phyloP scores from a whole-genome alignment of 2,113 vertebrate genomes.

The Gadus macrocephalus region DNA sequence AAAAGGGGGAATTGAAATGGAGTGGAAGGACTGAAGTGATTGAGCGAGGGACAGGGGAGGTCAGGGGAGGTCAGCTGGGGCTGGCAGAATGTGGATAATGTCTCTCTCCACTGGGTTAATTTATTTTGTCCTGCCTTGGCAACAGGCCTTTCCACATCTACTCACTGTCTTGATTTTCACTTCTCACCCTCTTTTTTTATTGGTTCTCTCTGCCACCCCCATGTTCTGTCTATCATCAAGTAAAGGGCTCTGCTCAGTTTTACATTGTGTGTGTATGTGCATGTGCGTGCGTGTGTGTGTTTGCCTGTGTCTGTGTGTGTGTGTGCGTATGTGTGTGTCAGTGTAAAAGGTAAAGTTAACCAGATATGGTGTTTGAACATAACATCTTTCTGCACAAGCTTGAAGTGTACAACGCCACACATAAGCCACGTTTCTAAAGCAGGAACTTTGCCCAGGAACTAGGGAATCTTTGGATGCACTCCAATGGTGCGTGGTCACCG shows the following conservation, averaged over 20 bases:
- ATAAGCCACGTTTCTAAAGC: no score
- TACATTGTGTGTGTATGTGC: not conserved
- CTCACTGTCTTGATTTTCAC: not conserved
- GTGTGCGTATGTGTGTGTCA: conserved; percentile 10
- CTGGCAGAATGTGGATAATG: conserved; percentile 39
- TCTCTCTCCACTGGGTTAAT: conserved; percentile 11
- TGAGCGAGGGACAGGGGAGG: not conserved
- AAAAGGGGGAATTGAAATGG: not conserved
- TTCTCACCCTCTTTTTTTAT: not conserved
- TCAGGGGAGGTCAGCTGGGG: conserved; percentile 15
- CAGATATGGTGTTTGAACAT: no score
- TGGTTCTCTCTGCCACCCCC: not conserved
- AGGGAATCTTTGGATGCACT: no score
- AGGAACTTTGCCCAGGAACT: no score
- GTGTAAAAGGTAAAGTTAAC: not conserved
- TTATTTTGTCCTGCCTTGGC: not conserved
- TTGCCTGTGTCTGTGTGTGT: conserved; percentile 1
- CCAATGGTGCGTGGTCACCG: no score
- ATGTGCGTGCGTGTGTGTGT: not conserved
- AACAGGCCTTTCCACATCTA: conserved; percentile 5
- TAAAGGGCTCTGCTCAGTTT: no score
- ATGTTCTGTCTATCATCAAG: no score
- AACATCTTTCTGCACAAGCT: no score
- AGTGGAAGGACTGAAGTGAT: not conserved
- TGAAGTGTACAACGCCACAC: no score